These are phyloP conservation scores for Drosophila falleni DNA, from an alignment of 2,888 invertebrate species.

Conservation along the genomic window DNA sequence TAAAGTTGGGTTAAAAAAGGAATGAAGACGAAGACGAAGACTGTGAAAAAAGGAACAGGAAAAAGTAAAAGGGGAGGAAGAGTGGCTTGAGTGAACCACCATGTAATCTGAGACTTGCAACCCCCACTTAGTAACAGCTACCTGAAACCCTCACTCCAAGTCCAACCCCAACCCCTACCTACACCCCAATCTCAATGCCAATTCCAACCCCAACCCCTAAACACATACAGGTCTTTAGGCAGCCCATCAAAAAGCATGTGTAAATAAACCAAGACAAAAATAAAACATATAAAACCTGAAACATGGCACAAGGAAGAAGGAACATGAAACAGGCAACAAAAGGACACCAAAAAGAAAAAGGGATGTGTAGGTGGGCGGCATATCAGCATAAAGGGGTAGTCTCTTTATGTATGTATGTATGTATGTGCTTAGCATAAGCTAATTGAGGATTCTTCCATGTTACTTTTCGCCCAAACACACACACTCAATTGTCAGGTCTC, in stretches of 20 bases:
- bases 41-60: constrained; percentile 32
- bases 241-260: constrained; percentile 68
- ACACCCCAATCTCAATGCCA: too few species aligned
- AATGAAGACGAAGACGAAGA: constrained; percentile 24
- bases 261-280: constrained; percentile 56
- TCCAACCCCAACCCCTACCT: background rate
- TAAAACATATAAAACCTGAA: constrained; percentile 33
- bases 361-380: constrained; percentile 13
- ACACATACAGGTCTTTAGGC: constrained; percentile 55
- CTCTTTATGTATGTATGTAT: constrained; percentile 1
- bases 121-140: constrained; percentile 49
- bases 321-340: constrained; percentile 18
- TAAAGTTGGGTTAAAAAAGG: constrained; percentile 36
- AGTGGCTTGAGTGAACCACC: constrained; percentile 51
- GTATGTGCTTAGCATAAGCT: constrained; percentile 50
- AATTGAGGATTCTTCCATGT: constrained; percentile 63
- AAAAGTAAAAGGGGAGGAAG: constrained; percentile 1
- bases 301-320: constrained; percentile 43
- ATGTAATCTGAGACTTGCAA: constrained; percentile 75
- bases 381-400: constrained; percentile 41
- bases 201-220: constrained; percentile 10
- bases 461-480: constrained; percentile 29
- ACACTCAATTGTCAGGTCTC: constrained; percentile 43
- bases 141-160: constrained; percentile 20
- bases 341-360: constrained; percentile 16